Evolutionary conservation across 2,888 invertebrate genomes (phyloP), one percentile per base, ranked within the genome.

Genomic region (Muscina levida): DNA sequence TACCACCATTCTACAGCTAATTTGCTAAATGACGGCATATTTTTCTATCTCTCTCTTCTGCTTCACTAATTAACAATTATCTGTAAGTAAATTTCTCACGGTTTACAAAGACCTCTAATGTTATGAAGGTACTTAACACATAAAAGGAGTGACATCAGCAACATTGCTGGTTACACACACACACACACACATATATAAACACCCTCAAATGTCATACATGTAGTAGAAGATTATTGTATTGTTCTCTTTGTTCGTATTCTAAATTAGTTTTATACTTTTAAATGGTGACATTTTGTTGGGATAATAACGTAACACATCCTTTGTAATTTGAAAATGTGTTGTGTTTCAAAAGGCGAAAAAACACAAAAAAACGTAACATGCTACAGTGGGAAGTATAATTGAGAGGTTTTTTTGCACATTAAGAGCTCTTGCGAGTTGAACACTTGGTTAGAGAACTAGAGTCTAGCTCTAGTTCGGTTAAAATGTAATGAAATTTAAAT

Each of bases 211-310:
- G 26, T 31, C 15, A 8, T 51, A 22, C 37, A 31, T 67, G n/a
- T n/a, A n/a, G n/a, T 48, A 22, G 1, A 53, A 24, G 46, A 46
- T 46, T 44, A 11, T 31, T n/a, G 19, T 72, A 48, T 37, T 68
- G 10, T 3, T 5, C 31, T 8, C 31, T 31, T n/a, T 53, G 56
- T 70, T 24, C 17, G n/a, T 75, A 51, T 44, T 57, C 48, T 31
- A 71, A 75, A 79, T 75, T 75, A 79, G 71, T 75, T 67, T 74
- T 67, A 75, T 75, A 39, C 15, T 48, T 75, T 72, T 37, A 68
- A 57, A 70, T 75, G 46, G 37, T 51, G 53, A 62, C 42, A 79
- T 68, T 79, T 75, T 56, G 56, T 62, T 24, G 53, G 39, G 53
- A 46, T 19, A 42, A 39, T 22, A 48, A 53, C 44, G 51, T 6